Evolutionary conservation across 2,797 vertebrate species (phyloP), one percentile per base, ranked within the genome.

Genomic region (Selene dorsalis): DNA sequence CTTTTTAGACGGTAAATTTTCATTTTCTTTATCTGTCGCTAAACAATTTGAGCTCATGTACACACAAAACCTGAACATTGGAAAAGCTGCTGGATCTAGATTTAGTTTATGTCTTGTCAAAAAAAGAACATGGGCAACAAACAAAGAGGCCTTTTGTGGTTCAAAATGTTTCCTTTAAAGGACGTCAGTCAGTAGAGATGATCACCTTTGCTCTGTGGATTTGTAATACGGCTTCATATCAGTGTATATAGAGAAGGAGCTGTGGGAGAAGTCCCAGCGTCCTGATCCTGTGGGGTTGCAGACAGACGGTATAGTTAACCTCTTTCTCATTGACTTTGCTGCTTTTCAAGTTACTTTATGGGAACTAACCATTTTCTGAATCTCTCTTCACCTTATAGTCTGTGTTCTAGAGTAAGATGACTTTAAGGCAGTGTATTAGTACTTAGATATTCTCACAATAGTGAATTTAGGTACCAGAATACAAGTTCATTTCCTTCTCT

Each of bases 401-500:
- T 80, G 85, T 92, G 88, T 91, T 76, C 78, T 94, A 93, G 93
- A 89, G n/a, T 89, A 84, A 87, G 53, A 84, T 84, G 65, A 84
- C 72, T 79, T 87, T 39, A 84, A 80, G 64, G 70, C 91, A 86
- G 87, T 86, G 69, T 84, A 84, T 86, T 89, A 90, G 87, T 91
- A 89, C 82, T 90, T 94, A 92, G 88, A 92, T 83, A 73, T 75
- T 89, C 79, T 87, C 89, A 80, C 80, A 87, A 89, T 94, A 92
- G 92, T 93, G 80, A 90, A 84, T 87, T 88, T 93, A 90, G 93
- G 91, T 93, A 93, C 93, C 89, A 84, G 83, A 83, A 75, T 86
- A 82, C 82, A 73, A 89, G 80, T 88, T 86, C 72, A 70, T 87
- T 82, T 87, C 38, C 65, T 83, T 77, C 82, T 92, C 62, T 84